A percentile compares a stretch with the other conserved stretches of the same genome.
phyloP scores from a whole-genome alignment of 2,797 vertebrate genomes.

The Erethizon dorsatum region DNA sequence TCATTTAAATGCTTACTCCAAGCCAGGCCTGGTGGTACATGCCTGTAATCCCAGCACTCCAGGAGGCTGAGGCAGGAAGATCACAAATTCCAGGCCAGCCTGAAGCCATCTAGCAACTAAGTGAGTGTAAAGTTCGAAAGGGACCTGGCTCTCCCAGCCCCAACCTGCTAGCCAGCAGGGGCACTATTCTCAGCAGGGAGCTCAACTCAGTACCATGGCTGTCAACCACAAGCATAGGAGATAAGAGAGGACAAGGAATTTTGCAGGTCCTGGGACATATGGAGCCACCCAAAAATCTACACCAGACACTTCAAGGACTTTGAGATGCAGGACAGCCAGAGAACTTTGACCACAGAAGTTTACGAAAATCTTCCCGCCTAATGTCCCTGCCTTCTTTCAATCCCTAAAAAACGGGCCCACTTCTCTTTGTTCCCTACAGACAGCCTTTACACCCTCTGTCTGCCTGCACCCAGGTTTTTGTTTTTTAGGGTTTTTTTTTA shows the following conservation, averaged over 20 bases:
- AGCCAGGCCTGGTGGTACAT: neutral
- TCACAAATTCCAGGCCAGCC: neutral
- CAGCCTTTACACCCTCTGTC: neutral
- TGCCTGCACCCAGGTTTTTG: neutral
- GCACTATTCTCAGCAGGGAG: too few relatives aligned
- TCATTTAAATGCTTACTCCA: slow-evolving; percentile 60
- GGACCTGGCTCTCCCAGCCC: too few relatives aligned
- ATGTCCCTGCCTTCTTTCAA: neutral
- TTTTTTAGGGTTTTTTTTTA: too few relatives aligned
- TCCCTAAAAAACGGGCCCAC: too few relatives aligned
- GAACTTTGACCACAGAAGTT: neutral
- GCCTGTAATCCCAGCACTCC: neutral
- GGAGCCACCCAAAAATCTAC: neutral
- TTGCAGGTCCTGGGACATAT: neutral
- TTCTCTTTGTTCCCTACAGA: neutral
- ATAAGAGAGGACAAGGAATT: neutral
- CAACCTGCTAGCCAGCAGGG: too few relatives aligned
- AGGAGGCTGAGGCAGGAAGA: neutral
- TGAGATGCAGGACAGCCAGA: neutral
- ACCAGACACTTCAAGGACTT: neutral
- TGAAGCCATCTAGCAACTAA: neutral
- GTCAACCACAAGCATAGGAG: neutral
- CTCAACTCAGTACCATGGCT: neutral
- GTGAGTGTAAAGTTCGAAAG: too few relatives aligned
- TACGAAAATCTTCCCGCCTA: neutral